These are phyloP conservation scores for Pseudococcus viburni DNA, from an alignment of 2,888 invertebrate species.

Conservation along the genomic window DNA sequence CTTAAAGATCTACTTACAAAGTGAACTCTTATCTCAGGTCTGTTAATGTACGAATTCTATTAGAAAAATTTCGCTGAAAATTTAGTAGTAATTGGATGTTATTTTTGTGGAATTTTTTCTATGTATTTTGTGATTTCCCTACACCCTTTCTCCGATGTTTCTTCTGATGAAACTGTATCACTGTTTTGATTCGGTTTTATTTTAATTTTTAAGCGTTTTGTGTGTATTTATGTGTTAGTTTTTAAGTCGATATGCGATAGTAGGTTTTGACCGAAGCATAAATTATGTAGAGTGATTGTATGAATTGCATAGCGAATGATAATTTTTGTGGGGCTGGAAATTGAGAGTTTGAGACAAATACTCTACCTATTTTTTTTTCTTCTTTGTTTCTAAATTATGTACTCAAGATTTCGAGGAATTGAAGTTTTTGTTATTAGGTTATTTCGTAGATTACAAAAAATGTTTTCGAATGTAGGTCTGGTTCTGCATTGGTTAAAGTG, in stretches of 20 bases:
- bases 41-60: background rate
- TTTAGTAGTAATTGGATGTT: background rate
- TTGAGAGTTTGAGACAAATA: background rate
- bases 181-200: slow-evolving; percentile 23
- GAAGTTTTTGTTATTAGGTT: background rate
- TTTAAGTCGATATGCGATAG: background rate
- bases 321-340: background rate
- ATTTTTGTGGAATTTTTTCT: background rate
- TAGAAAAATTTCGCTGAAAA: background rate
- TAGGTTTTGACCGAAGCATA: background rate
- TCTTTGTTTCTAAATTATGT: background rate
- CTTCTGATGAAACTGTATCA: slow-evolving; percentile 28
- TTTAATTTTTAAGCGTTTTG: background rate
- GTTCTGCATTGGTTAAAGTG: background rate
- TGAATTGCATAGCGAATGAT: background rate
- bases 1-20: slow-evolving; percentile 13
- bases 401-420: background rate
- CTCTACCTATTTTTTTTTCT: background rate
- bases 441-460: background rate
- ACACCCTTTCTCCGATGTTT: background rate
- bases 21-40: background rate
- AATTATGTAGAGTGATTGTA: background rate
- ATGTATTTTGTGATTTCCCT: background rate
- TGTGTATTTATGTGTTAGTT: slow-evolving; percentile 16
- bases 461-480: background rate